phyloP scores from a whole-genome alignment of 2,797 vertebrate species.

The Nannoperca australis region DNA sequence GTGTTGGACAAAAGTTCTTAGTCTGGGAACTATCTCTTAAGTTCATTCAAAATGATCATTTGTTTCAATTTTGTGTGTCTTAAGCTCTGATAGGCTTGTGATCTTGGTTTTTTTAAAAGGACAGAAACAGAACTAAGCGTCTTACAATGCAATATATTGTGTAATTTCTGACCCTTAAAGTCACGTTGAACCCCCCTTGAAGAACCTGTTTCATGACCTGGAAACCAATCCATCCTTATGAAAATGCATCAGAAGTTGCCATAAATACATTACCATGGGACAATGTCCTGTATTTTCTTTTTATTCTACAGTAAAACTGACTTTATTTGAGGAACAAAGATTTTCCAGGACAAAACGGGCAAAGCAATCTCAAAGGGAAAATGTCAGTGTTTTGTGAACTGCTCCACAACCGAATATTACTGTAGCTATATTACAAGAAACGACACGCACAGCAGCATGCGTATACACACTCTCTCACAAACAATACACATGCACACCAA shows the following conservation, averaged over 20 bases:
- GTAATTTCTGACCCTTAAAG: constrained; percentile 40
- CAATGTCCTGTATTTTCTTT: constrained; percentile 14
- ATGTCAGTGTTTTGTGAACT: constrained; percentile 63
- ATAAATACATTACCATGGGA: constrained; percentile 53
- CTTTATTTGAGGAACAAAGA: constrained; percentile 57
- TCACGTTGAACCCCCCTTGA: constrained; percentile 52
- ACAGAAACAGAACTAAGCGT: constrained; percentile 9
- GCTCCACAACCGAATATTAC: constrained; percentile 63
- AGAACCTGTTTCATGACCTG: constrained; percentile 46
- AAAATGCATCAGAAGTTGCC: constrained; percentile 61
- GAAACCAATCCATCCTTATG: constrained; percentile 51
- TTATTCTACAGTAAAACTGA: constrained; percentile 44
- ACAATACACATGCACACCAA: constrained; percentile 50
- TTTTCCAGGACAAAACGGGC: constrained; percentile 72
- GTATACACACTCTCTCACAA: constrained; percentile 47
- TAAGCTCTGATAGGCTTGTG: constrained; percentile 27
- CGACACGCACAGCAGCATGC: constrained; percentile 24
- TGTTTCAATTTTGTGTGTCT: constrained; percentile 52
- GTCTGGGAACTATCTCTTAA: constrained; percentile 31
- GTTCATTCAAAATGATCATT: constrained; percentile 52
- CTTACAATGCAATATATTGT: constrained; percentile 10
- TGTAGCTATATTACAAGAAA: constrained; percentile 66
- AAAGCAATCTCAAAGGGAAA: constrained; percentile 74
- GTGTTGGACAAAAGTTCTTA: constrained; percentile 48
- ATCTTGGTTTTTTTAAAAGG: constrained; percentile 41